Percentiles rank a stretch among this genome's conserved stretches.
phyloP scores from a whole-genome alignment of 92 coral and sea anemone genomes.

The Porites divaricata region DNA sequence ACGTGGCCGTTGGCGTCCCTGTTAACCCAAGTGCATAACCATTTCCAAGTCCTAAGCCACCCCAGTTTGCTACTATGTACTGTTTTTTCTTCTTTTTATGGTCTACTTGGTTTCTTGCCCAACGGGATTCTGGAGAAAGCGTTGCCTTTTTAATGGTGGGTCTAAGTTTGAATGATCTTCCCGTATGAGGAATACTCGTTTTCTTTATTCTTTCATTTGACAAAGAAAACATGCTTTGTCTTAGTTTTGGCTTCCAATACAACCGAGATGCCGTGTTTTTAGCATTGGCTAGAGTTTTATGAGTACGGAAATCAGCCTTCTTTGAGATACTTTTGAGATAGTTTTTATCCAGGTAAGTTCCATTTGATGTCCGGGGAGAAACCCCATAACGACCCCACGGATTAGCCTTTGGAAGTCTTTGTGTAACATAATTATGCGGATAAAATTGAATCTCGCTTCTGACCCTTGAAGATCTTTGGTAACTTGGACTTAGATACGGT shows the following conservation, averaged over 20 bases:
- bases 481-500: conserved; percentile 2
- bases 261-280: background rate
- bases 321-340: background rate
- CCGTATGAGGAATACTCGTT: background rate
- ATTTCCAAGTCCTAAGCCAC: conserved; percentile 53
- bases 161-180: background rate
- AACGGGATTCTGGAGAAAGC: conserved; percentile 27
- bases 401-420: background rate
- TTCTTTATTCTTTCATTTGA: background rate
- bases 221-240: background rate
- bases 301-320: background rate
- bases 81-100: conserved; percentile 81
- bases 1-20: conserved; percentile 22
- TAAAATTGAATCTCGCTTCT: background rate
- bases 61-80: conserved; percentile 73
- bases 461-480: background rate
- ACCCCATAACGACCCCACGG: background rate
- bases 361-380: background rate
- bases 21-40: conserved; percentile 35
- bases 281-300: background rate
- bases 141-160: conserved; percentile 31
- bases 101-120: conserved; percentile 38
- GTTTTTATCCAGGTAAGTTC: background rate
- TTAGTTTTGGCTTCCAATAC: background rate
- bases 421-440: background rate